A percentile compares a stretch with the other conserved stretches of the same genome.
Conservation (phyloP, 2,888 invertebrate species). For the Hirtodrosophila histrioides region DNA sequence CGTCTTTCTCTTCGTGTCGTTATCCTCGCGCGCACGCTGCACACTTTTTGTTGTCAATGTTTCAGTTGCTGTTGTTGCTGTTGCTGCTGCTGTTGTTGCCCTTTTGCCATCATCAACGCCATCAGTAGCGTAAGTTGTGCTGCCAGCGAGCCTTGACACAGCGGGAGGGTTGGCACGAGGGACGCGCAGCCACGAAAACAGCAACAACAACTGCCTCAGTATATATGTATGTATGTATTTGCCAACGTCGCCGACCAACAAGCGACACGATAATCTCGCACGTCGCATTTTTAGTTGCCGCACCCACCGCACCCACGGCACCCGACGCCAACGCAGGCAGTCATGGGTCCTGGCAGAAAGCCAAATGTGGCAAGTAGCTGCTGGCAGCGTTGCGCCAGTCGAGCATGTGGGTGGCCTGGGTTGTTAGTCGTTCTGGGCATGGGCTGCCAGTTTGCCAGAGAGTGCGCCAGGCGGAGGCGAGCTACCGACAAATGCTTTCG, state of each 20-base stretch:
- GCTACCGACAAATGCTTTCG: conserved; percentile 82
- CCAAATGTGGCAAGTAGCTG: conserved; percentile 78
- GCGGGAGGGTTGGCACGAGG: conserved; percentile 3
- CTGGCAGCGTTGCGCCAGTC: conserved; percentile 46
- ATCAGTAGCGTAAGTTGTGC: conserved; percentile 76
- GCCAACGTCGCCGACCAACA: conserved; percentile 67
- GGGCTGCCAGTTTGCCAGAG: conserved; percentile 47
- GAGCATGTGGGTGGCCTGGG: conserved; percentile 45
- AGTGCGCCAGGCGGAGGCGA: conserved; percentile 47
- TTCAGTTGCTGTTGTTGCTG: conserved; percentile 28
- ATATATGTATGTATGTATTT: conserved; percentile 36
- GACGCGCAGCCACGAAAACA: conserved; percentile 63
- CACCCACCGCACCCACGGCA: conserved; percentile 50
- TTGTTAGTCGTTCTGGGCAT: conserved; percentile 29
- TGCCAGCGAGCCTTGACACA: conserved; percentile 52
- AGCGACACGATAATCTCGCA: conserved; percentile 81
- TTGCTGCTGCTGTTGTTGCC: conserved; percentile 60
- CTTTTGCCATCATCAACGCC: conserved; percentile 77
- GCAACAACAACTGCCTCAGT: conserved; percentile 61
- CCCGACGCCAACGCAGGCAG: conserved; percentile 32
- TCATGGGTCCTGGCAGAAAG: conserved; percentile 66
- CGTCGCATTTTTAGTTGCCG: conserved; percentile 80
- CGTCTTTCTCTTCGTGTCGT: conserved; percentile 67
- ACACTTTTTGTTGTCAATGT: conserved; percentile 56
- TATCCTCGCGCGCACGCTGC: conserved; percentile 75